Base-by-base conservation (phyloP, 2,797 vertebrate genomes). In the Buphagus erythrorhynchus region DNA sequence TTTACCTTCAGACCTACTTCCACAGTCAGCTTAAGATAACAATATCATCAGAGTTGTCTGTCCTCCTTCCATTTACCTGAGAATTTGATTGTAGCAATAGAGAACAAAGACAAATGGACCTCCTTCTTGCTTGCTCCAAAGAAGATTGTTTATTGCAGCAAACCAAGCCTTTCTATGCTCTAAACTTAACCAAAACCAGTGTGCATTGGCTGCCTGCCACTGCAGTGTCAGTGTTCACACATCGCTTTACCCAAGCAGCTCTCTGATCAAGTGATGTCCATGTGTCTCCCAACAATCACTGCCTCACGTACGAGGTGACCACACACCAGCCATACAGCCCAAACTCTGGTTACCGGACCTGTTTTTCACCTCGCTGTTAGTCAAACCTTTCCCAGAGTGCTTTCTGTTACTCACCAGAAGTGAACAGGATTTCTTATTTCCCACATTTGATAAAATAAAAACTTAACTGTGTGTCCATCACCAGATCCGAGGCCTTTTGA, bases 161-260 rank as follows among this genome's bases (percentile, higher is more conserved):
- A 43, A 35, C 48, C n/a, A 43, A 43, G 38, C 10, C 25, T 33
- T 62, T 51, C 19, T 42, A 4, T 35, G 58, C 25, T 76, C 19
- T 29, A 42, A 51, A 51, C 58, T 43, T 52, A 29, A 22, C n/a
- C 36, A 28, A 43, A 25, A 25, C 11, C n/a, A 54, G 26, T 0
- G 4, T 24, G 10, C 57, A n/a, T 13, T 52, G 48, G n/a, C n/a
- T 43, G 16, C n/a, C 48, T 63, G 20, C 26, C n/a, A 29, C 38
- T 31, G n/a, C 8, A 7, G n/a, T 52, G 48, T 52, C 1, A 0
- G 19, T 19, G 11, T 28, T 62, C 38, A 63, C 0, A 0, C 2
- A 2, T 43, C 19, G 20, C 38, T 77, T 31, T 16, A 25, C 12
- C 26, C 25, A 35, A 1, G 12, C 25, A 52, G 25, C 74, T 52